Base-by-base conservation (phyloP, 1,140 invertebrate genomes). In the Thalassaphorura encarpata region DNA sequence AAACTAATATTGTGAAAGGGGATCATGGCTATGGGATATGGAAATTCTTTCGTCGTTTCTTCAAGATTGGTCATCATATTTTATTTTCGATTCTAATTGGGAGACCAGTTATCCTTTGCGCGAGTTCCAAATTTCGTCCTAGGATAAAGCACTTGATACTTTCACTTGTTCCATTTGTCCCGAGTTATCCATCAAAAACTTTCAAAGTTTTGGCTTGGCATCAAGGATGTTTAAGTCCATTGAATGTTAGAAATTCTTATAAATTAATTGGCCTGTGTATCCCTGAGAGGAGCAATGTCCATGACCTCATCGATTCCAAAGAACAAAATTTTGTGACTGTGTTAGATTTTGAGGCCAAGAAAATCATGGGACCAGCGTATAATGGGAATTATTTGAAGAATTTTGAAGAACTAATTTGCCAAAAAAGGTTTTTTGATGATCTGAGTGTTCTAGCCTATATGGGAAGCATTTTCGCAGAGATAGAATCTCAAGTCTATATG, bases 261-360 rank as follows among this genome's bases (percentile, higher is more conserved):
- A 61, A 66, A 45, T 26, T 68, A 15, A 67, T 68, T 39, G 67
- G 67, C 16, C 43, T 68, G 11, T 67, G 66, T 26, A 63, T 68
- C 29, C 67, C 67, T 4, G 67, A 68, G 36, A 52, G 66, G 31
- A 40, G 62, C 1, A 58, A 53, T 21, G 58, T 68, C 29, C 66
- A 67, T 43, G 66, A 68, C 28, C 60, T 68, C 45, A 56, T 68
- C 28, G 55, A 54, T 43, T 51, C 59, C 8, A 41, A 50, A 18
- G 63, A 67, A 43, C 49, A 49, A 19, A 64, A 54, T 28, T 18
- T 18, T 16, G 63, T 64, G 1, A 64, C 63, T 23, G 56, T 64
- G 39, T 43, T 61, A 19, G 54, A 61, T 39, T 40, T 54, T 13
- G 63, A 61, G 24, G 56, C 19, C 15, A 61, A 61, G 28, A 36